Evolutionary conservation across 2,797 vertebrate species (phyloP).

Genomic region (Echeneis naucrates): DNA sequence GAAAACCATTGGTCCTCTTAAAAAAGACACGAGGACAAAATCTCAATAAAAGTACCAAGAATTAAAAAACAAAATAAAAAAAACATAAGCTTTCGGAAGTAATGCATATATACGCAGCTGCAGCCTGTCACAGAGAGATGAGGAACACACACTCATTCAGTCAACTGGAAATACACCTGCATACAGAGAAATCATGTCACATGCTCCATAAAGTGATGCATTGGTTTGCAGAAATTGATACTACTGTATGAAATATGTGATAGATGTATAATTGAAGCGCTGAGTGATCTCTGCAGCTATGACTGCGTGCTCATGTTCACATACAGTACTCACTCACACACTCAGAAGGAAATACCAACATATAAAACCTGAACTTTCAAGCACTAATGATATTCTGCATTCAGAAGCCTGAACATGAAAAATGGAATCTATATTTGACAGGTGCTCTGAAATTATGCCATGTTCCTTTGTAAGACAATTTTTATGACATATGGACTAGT

Average conservation of each 20-base stretch:
- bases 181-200: slow-evolving; percentile 4
- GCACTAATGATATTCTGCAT: neutral
- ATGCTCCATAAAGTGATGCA: neutral
- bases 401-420: neutral
- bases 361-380: neutral
- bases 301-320: neutral
- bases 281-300: slow-evolving; percentile 32
- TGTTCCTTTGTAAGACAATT: neutral
- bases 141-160: neutral
- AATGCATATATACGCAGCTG: neutral
- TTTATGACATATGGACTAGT: neutral
- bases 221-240: slow-evolving; percentile 15
- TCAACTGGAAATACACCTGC: slow-evolving; percentile 4
- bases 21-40: neutral
- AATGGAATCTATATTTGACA: neutral
- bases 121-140: neutral
- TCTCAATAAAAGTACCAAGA: too few relatives aligned
- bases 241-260: slow-evolving; percentile 17
- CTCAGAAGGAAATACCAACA: neutral
- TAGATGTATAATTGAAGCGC: slow-evolving; percentile 24
- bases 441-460: neutral
- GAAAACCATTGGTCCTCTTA: slow-evolving; percentile 14
- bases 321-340: neutral
- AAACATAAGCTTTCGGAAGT: neutral
- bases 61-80: too few relatives aligned